These are phyloP conservation scores for Pseudorasbora parva DNA, from an alignment of 2,113 vertebrate species.

Conservation along the genomic window DNA sequence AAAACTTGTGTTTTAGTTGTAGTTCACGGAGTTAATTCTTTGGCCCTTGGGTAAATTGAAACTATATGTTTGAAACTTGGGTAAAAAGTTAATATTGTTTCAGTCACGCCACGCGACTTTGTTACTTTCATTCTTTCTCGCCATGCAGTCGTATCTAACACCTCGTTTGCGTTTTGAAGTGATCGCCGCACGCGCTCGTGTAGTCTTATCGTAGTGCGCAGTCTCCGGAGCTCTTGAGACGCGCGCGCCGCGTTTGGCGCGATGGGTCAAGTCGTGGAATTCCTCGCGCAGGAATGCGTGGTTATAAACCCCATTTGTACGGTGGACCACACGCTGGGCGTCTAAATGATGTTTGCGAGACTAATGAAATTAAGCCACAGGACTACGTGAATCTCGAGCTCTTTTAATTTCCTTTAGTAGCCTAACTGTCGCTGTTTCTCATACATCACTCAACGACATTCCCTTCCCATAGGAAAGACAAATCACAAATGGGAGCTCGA, in stretches of 20 bases:
- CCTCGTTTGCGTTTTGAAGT: background rate
- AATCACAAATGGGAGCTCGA: background rate
- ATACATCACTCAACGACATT: slow-evolving; percentile 8
- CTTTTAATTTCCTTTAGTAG: slow-evolving; percentile 49
- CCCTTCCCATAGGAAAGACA: background rate
- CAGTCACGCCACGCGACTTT: slow-evolving; percentile 14
- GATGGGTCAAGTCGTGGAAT: slow-evolving; percentile 68
- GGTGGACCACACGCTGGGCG: slow-evolving; percentile 71
- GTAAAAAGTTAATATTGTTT: background rate
- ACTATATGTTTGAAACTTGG: too few species aligned
- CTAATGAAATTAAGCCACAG: slow-evolving; percentile 72
- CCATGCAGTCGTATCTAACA: background rate
- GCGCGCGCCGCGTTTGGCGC: slow-evolving; percentile 55
- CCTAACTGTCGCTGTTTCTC: slow-evolving; percentile 42
- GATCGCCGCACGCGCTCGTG: background rate
- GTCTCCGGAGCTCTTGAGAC: background rate
- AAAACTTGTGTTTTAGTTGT: background rate
- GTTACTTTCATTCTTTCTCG: background rate
- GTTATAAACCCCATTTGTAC: slow-evolving; percentile 75
- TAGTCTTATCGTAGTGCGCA: too few species aligned
- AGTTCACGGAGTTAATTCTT: background rate
- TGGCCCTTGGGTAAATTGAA: too few species aligned
- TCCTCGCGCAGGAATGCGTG: slow-evolving; percentile 57
- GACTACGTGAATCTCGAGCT: slow-evolving; percentile 54
- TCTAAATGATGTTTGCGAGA: slow-evolving; percentile 66